Evolutionary conservation across 2,888 invertebrate species (phyloP), one percentile per base, ranked within the genome.

Genomic region (Seira ritae): DNA sequence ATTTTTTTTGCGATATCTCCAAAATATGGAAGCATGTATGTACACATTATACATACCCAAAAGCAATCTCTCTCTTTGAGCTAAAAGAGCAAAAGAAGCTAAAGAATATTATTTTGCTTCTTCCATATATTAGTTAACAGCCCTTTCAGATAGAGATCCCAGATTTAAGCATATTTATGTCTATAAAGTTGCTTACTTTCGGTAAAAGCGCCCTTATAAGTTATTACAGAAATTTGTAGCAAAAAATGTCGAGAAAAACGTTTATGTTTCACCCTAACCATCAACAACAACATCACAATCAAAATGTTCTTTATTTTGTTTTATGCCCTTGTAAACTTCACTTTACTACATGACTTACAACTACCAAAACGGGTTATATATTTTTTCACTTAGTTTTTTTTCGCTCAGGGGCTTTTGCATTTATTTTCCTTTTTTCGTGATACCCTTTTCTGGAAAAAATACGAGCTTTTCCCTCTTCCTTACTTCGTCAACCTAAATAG

Each of bases 241-340:
- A 8, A 31, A 31, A 31, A 31, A 31, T 1, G 31, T 31, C n/a
- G 55, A 55, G 46, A 70, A 17, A 62, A 81, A 24, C 71, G 82
- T 82, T 82, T 77, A 77, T 77, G 62, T 73, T 77, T 73, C 72
- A 72, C 77, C 82, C 77, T 82, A 60, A 68, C 22, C 66, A 1
- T 22, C 6, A 31, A 42, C 50, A 46, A 76, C 76, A 60, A 75
- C 23, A 67, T 67, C 23, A 78, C 83, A 83, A 83, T 83, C 83
- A 83, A 78, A 77, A 78, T 83, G 78, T 72, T 83, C 78, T 78
- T 83, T 83, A 84, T 84, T 80, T 80, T 76, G 84, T 84, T 84
- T 84, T 84, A 84, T 84, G 84, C 65, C 84, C 80, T 77, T 84
- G 84, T 84, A 84, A 84, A 83, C 77, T 83, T 78, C 73, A 73